Conservation (phyloP, 2,113 vertebrate genomes). For the Scopus umbretta region DNA sequence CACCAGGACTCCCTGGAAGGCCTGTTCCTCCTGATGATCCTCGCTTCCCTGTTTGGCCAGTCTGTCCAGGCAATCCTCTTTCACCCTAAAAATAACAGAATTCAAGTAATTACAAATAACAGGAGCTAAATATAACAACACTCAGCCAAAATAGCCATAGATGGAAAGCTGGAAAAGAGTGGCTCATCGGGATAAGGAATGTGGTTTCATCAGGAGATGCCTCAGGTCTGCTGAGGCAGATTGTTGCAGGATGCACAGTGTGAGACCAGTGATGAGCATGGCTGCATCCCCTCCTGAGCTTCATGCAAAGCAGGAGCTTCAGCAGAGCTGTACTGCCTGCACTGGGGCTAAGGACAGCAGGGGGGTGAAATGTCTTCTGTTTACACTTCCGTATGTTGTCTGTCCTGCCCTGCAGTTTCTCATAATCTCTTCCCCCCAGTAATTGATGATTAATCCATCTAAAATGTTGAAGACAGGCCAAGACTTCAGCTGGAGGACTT, state of each 20-base stretch:
- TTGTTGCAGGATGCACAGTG: neutral
- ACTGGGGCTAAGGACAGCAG: neutral
- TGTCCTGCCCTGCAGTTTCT: neutral
- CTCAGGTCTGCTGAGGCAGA: neutral
- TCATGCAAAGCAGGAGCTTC: neutral
- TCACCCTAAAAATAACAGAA: constrained; percentile 78
- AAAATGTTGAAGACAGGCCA: neutral
- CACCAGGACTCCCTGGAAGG: constrained; percentile 83
- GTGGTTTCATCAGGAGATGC: neutral
- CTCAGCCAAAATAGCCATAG: neutral
- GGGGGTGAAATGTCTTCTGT: neutral
- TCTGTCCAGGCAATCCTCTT: constrained; percentile 87
- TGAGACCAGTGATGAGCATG: neutral
- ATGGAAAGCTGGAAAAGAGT: neutral
- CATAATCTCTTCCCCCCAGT: neutral
- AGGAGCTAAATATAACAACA: constrained; percentile 21
- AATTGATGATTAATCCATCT: constrained; percentile 23
- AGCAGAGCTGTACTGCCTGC: neutral
- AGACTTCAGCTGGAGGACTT: neutral
- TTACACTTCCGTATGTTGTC: neutral
- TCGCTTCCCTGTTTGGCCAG: constrained; percentile 85
- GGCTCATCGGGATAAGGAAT: neutral
- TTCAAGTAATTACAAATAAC: neutral
- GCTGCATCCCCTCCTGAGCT: neutral
- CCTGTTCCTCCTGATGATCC: constrained; percentile 87